Base-by-base conservation (phyloP, 35 echinoderm and acorn worm species). In the Eucidaris tribuloides region DNA sequence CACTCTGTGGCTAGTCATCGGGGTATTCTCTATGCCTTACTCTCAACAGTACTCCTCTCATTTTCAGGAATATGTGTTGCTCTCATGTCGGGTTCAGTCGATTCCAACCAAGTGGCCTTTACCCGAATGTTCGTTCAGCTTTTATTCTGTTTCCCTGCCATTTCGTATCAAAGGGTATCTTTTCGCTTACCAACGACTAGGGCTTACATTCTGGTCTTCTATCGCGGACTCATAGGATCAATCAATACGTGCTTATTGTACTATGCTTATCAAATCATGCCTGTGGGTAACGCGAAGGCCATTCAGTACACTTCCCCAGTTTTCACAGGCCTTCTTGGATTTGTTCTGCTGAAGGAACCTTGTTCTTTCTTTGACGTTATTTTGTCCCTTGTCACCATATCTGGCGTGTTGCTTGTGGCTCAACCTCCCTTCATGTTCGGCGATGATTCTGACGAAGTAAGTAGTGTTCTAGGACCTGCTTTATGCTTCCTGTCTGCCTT, bases 181-280 rank as follows among this genome's bases (percentile, higher is more conserved):
- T 44, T 74, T n/a, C n/a, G n/a, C 40, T 20, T 19, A 41, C 41
- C 38, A 22, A 41, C 28, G n/a, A 33, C 35, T 22, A 25, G 24
- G 1, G 68, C 68, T 3, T 74, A 74, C 68, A 7, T 41, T 43
- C 36, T 74, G 3, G 22, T 74, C 25, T 23, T 74, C 37, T 36
- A 42, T 13, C 68, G 68, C 37, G 29, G 35, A 3, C 38, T 74
- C 68, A 33, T 74, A 4, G 38, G 68, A n/a, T 9, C 68, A 38
- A 74, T n/a, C 68, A 74, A 44, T 23, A 74, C 68, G 44, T 41
- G 22, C 22, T 7, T 74, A 7, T 14, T 15, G 9, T 74, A 41
- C 68, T 35, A 35, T 20, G 25, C 40, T 40, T 74, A 74, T 44
- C 68, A 74, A 74, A 74, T 74, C 68, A 74, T 74, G 68, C 68